Evolutionary conservation across 2,888 invertebrate genomes (phyloP).

Genomic region (Scaptodrosophila latifasciaeformis): DNA sequence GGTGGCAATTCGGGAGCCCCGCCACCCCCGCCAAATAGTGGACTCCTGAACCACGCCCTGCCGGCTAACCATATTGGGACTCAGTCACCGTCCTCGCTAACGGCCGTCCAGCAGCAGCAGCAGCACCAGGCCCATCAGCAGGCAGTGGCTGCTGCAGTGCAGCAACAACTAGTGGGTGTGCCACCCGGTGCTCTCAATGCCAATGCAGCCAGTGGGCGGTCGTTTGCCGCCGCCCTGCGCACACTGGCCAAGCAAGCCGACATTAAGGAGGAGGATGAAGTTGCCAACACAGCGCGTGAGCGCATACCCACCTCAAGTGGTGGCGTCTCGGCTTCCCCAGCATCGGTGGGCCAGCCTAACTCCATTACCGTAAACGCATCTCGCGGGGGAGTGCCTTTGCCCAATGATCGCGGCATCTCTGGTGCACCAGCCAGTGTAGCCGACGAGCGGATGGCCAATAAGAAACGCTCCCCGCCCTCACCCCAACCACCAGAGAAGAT

Average conservation of each 20-base stretch:
- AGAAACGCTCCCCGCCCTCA: slow-evolving; percentile 71
- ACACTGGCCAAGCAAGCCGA: slow-evolving; percentile 94
- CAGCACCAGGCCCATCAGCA: slow-evolving; percentile 69
- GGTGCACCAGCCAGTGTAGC: slow-evolving; percentile 33
- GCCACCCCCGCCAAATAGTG: slow-evolving; percentile 33
- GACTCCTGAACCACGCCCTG: slow-evolving; percentile 66
- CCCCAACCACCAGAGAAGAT: slow-evolving; percentile 75
- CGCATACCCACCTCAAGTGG: slow-evolving; percentile 41
- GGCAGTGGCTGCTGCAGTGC: slow-evolving; percentile 67
- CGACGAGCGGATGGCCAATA: slow-evolving; percentile 64
- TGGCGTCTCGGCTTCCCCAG: slow-evolving; percentile 14
- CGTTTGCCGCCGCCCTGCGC: slow-evolving; percentile 93
- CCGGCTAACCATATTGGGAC: slow-evolving; percentile 70
- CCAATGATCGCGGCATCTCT: slow-evolving; percentile 43
- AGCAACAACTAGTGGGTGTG: slow-evolving; percentile 62
- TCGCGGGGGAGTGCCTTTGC: slow-evolving; percentile 42
- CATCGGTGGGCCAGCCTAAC: slow-evolving; percentile 23
- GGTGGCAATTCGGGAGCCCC: slow-evolving; percentile 49
- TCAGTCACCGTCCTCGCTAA: slow-evolving; percentile 66
- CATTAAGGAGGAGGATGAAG: slow-evolving; percentile 81
- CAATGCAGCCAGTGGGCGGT: slow-evolving; percentile 78
- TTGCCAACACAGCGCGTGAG: slow-evolving; percentile 51
- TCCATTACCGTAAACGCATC: slow-evolving; percentile 73
- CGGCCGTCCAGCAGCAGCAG: slow-evolving; percentile 59
- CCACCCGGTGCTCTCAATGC: slow-evolving; percentile 60